These are phyloP conservation scores for Mesoclemmys tuberculata DNA, from an alignment of 2,113 vertebrate genomes.

Conservation along the genomic window DNA sequence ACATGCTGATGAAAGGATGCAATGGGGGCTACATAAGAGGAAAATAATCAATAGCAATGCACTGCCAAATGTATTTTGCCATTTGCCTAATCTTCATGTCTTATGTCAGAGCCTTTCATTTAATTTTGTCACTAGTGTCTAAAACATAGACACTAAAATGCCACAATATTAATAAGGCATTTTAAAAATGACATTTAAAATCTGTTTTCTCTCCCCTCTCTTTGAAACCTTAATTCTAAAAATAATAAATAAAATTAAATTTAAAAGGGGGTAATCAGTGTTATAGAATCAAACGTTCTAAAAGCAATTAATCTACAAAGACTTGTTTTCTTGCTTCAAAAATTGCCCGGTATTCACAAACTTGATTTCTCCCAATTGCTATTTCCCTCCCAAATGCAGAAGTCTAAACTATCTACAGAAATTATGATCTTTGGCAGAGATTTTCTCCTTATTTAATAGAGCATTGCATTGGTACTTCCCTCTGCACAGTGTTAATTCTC, in stretches of 20 bases:
- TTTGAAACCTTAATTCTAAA: constrained; percentile 41
- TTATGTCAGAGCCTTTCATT: constrained; percentile 54
- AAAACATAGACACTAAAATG: constrained; percentile 54
- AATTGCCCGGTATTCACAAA: not conserved
- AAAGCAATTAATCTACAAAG: constrained; percentile 55
- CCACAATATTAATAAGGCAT: not conserved
- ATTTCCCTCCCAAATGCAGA: not conserved
- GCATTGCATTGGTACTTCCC: not conserved
- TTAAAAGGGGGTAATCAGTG: not conserved
- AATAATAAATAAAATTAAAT: constrained; percentile 35
- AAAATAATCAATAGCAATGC: not conserved
- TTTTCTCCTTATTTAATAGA: constrained; percentile 12
- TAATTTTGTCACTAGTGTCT: constrained; percentile 69
- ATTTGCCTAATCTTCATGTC: not conserved
- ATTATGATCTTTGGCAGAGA: constrained; percentile 2
- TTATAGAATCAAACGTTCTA: constrained; percentile 45
- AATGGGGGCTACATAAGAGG: not conserved
- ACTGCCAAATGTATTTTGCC: not conserved
- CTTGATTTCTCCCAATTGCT: not conserved
- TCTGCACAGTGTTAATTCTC: constrained; percentile 57
- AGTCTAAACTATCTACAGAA: constrained; percentile 19
- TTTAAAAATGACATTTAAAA: constrained; percentile 38
- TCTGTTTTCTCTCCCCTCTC: not conserved
- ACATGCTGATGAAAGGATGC: not conserved
- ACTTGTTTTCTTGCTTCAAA: not conserved